Evolutionary conservation across 2,888 invertebrate genomes (phyloP).

Genomic region (Lingula anatina): DNA sequence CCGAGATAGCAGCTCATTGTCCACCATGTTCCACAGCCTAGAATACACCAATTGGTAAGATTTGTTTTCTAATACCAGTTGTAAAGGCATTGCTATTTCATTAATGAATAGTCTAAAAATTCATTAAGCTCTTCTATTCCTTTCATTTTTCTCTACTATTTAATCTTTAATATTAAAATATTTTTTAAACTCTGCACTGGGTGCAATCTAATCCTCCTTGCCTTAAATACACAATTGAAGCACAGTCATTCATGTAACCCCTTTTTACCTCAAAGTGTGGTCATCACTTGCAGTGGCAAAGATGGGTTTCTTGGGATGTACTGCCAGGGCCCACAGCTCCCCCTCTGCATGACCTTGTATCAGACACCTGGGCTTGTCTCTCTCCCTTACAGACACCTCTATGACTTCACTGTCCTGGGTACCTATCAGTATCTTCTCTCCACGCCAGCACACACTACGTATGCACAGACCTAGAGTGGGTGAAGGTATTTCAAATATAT

Average conservation of each 20-base stretch:
- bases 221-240: too few species aligned
- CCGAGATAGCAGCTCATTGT: constrained; percentile 36
- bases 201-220: too few species aligned
- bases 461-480: constrained; percentile 41
- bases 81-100: too few species aligned
- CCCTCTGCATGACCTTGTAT: constrained; percentile 52
- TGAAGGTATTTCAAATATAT: background rate
- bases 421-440: constrained; percentile 43
- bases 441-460: constrained; percentile 47
- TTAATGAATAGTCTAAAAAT: too few species aligned
- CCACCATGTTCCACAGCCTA: constrained; percentile 48
- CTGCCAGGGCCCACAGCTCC: constrained; percentile 51
- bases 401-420: constrained; percentile 51
- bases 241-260: too few species aligned
- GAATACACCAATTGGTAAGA: constrained; percentile 8
- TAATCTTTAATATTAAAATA: too few species aligned
- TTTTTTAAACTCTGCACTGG: too few species aligned
- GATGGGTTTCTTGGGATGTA: constrained; percentile 47
- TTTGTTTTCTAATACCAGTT: too few species aligned
- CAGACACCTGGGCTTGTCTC: constrained; percentile 36
- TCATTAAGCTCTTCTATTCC: too few species aligned
- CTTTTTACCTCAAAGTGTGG: constrained; percentile 50
- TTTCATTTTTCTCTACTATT: too few species aligned
- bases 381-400: constrained; percentile 39
- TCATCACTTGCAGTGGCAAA: constrained; percentile 53